These are phyloP conservation scores for Anguilla anguilla DNA, from an alignment of 2,797 vertebrate genomes.

Conservation along the genomic window DNA sequence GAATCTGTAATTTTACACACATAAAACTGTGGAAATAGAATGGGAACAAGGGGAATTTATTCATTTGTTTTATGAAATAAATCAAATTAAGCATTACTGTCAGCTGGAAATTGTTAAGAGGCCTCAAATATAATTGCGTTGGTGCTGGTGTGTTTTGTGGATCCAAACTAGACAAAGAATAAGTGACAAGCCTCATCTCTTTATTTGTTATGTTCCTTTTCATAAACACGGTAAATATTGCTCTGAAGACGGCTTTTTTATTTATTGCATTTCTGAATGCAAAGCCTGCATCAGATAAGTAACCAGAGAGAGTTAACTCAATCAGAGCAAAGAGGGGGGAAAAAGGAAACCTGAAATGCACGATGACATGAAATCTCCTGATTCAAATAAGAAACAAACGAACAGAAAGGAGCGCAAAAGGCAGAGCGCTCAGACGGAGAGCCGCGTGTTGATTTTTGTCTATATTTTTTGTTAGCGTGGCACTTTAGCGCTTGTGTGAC, in stretches of 20 bases:
- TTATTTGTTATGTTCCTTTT: conserved; percentile 57
- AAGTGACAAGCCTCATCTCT: conserved; percentile 63
- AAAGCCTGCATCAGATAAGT: conserved; percentile 58
- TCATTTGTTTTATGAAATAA: conserved; percentile 49
- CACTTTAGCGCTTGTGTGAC: neutral
- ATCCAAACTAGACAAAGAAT: conserved; percentile 49
- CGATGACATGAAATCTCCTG: conserved; percentile 55
- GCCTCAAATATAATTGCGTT: conserved; percentile 50
- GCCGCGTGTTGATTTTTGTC: conserved; percentile 43
- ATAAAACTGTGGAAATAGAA: conserved; percentile 42
- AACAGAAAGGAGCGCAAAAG: conserved; percentile 33
- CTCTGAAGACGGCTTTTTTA: conserved; percentile 59
- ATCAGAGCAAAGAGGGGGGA: conserved; percentile 50
- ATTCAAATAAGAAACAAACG: conserved; percentile 48
- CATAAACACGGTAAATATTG: conserved; percentile 58
- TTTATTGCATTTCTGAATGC: conserved; percentile 59
- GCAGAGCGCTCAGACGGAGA: conserved; percentile 27
- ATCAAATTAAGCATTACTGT: conserved; percentile 60
- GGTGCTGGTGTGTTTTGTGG: conserved; percentile 36
- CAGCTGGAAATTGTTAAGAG: conserved; percentile 48
- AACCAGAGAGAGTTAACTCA: conserved; percentile 58
- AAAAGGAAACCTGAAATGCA: conserved; percentile 51
- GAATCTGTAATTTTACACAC: conserved; percentile 29
- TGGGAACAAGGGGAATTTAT: conserved; percentile 37
- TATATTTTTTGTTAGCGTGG: conserved; percentile 49